phyloP scores from a whole-genome alignment of 2,888 invertebrate species.

The Himalopsyche kuldschensis region DNA sequence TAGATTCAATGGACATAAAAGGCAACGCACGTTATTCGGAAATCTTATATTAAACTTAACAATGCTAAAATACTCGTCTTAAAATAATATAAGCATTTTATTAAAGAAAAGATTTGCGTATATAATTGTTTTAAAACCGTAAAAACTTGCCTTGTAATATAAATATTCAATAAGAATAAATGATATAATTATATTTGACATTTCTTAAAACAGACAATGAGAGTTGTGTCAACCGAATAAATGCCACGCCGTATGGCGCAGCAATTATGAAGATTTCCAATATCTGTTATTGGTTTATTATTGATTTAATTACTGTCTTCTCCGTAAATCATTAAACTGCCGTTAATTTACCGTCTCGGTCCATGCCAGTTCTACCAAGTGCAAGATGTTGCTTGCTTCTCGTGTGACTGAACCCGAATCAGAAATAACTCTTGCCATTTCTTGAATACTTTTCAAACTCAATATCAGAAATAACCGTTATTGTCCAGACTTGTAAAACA shows the following conservation, averaged over 20 bases:
- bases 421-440: constrained; percentile 23
- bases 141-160: too few relatives aligned
- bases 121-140: too few relatives aligned
- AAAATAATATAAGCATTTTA: too few relatives aligned
- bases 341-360: constrained; percentile 15
- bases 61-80: too few relatives aligned
- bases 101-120: too few relatives aligned
- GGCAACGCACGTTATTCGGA: too few relatives aligned
- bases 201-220: too few relatives aligned
- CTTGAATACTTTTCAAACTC: neutral
- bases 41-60: too few relatives aligned
- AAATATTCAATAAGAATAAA: too few relatives aligned
- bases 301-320: constrained; percentile 18
- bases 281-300: neutral
- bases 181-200: neutral
- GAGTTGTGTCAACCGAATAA: neutral
- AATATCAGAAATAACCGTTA: neutral
- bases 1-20: too few relatives aligned
- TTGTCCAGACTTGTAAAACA: neutral
- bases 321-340: constrained; percentile 3
- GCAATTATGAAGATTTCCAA: neutral
- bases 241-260: neutral
- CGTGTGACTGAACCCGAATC: constrained; percentile 27
- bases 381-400: constrained; percentile 5
- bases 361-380: constrained; percentile 13